phyloP scores from a whole-genome alignment of 2,888 invertebrate genomes.

The Branchipolynoe longqiensis region DNA sequence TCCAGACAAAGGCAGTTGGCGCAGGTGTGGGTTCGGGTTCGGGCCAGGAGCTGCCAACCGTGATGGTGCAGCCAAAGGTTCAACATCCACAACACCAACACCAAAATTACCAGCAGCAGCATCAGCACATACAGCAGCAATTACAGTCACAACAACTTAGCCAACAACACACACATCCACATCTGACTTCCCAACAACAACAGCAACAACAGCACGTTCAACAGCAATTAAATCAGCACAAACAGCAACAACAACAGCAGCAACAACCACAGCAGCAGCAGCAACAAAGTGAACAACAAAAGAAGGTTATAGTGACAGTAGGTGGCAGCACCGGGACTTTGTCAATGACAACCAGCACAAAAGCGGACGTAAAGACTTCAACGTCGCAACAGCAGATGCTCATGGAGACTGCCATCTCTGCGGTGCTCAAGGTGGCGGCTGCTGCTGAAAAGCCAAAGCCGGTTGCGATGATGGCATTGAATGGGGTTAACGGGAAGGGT shows the following conservation, averaged over 20 bases:
- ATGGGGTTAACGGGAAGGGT: slow-evolving; percentile 18
- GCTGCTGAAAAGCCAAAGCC: background rate
- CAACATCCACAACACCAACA: slow-evolving; percentile 27
- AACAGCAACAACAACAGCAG: slow-evolving; percentile 21
- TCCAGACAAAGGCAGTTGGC: background rate
- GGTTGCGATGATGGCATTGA: background rate
- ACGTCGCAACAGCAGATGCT: slow-evolving; percentile 18
- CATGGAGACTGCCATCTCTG: no score
- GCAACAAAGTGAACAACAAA: slow-evolving; percentile 26
- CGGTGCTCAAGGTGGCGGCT: background rate
- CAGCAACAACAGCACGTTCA: background rate
- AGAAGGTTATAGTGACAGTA: no score
- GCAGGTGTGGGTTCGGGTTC: no score
- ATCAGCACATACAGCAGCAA: background rate
- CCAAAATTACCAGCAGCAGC: background rate
- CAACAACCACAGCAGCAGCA: slow-evolving; percentile 28
- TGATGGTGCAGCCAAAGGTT: slow-evolving; percentile 54
- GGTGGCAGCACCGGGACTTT: no score
- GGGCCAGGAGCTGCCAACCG: slow-evolving; percentile 28
- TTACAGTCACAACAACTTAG: background rate
- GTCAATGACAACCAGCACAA: background rate
- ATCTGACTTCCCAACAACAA: background rate
- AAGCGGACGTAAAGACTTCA: background rate
- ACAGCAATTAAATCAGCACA: slow-evolving; percentile 11
- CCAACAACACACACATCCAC: background rate